These are phyloP conservation scores for Pyrocephalus nanus DNA, from an alignment of 2,797 vertebrate genomes.

Conservation along the genomic window DNA sequence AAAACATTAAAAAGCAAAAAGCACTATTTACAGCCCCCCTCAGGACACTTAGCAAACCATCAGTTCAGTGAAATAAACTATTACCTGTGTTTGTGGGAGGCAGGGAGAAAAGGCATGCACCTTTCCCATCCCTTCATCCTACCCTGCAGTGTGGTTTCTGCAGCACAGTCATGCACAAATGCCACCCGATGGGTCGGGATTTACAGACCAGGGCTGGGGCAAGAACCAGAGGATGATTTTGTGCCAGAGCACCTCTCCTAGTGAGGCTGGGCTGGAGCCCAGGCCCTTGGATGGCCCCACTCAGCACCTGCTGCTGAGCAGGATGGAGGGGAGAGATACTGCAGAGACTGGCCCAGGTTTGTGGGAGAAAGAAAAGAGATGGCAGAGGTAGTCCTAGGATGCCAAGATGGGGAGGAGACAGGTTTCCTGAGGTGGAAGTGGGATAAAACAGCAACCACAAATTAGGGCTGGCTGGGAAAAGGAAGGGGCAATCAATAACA, in stretches of 20 bases:
- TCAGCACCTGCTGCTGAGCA: neutral
- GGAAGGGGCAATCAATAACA: neutral
- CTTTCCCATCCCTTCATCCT: neutral
- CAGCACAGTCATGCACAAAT: neutral
- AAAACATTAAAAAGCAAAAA: neutral
- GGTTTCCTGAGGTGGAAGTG: neutral
- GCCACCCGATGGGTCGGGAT: accelerated
- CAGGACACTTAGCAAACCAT: neutral
- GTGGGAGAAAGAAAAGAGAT: neutral
- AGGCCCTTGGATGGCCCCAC: accelerated
- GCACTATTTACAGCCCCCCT: neutral
- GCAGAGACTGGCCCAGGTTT: neutral
- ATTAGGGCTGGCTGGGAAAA: neutral
- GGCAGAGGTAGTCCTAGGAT: neutral
- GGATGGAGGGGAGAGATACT: neutral
- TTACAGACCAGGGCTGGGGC: neutral
- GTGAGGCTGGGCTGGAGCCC: neutral
- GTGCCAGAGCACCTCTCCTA: neutral
- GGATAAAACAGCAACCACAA: neutral
- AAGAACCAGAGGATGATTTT: neutral
- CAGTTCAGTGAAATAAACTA: neutral
- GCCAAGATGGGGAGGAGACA: neutral
- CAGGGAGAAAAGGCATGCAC: accelerated
- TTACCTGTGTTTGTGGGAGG: neutral
- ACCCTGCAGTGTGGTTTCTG: accelerated